Conservation (phyloP, 2,797 vertebrate genomes). For the Microctenopoma lineatum region DNA sequence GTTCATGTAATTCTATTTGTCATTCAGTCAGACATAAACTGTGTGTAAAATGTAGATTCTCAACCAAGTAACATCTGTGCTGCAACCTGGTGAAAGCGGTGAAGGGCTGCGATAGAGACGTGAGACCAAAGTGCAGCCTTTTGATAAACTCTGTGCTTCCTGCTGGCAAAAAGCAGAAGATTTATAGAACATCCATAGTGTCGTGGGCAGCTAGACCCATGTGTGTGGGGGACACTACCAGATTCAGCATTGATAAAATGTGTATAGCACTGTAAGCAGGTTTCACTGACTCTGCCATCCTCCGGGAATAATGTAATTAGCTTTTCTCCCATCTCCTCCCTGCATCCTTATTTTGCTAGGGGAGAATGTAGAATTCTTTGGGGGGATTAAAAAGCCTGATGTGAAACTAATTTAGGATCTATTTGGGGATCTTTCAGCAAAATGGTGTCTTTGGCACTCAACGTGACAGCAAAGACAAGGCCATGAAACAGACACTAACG, state of each 20-base stretch:
- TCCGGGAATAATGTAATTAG: conserved; percentile 69
- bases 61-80: neutral
- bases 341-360: conserved; percentile 66
- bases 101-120: conserved; percentile 1
- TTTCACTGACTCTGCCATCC: conserved; percentile 65
- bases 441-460: conserved; percentile 44
- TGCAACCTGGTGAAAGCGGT: conserved; percentile 12
- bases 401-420: conserved; percentile 73
- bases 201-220: conserved; percentile 63
- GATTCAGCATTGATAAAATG: conserved; percentile 67
- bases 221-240: conserved; percentile 61
- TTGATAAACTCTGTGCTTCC: conserved; percentile 25
- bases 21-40: conserved; percentile 41
- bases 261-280: conserved; percentile 73
- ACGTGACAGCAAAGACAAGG: conserved; percentile 55
- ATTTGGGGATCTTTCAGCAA: conserved; percentile 69
- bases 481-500: conserved; percentile 76
- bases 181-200: conserved; percentile 50
- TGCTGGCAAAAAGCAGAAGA: conserved; percentile 50
- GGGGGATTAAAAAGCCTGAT: conserved; percentile 71
- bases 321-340: conserved; percentile 57
- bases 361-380: conserved; percentile 65
- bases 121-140: conserved; percentile 6
- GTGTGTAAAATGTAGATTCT: neutral
- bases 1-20: conserved; percentile 38